Evolutionary conservation across 1,140 invertebrate genomes (phyloP).

Genomic region (Microvelia longipes): DNA sequence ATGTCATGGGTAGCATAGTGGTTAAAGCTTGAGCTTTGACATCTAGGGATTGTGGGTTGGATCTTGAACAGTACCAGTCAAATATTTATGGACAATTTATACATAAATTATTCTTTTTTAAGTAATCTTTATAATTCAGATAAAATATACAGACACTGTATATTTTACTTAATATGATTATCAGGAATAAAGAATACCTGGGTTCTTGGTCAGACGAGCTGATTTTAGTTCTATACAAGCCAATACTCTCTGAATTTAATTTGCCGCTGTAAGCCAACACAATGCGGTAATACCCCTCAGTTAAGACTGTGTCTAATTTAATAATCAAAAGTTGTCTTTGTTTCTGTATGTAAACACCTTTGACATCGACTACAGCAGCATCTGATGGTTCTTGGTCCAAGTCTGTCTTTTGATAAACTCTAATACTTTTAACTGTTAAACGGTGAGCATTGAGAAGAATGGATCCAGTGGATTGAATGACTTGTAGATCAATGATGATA

Average conservation of each 20-base stretch:
- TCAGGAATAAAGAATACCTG: too few relatives aligned
- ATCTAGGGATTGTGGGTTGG: too few relatives aligned
- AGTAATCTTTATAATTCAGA: too few relatives aligned
- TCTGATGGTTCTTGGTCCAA: background rate
- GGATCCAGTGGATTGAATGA: background rate
- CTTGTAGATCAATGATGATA: conserved; percentile 4
- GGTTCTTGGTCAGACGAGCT: too few relatives aligned
- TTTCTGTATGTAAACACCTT: background rate
- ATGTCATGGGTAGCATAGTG: too few relatives aligned
- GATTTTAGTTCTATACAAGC: background rate
- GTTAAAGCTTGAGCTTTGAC: too few relatives aligned
- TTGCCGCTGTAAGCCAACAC: background rate
- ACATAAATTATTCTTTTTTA: too few relatives aligned
- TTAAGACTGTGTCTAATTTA: background rate
- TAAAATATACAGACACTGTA: too few relatives aligned
- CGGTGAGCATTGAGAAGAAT: conserved; percentile 1
- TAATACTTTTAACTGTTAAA: background rate
- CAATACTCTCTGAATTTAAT: background rate
- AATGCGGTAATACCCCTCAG: background rate
- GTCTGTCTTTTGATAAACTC: background rate
- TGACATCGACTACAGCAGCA: background rate
- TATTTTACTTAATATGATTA: too few relatives aligned
- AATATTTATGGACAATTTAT: too few relatives aligned
- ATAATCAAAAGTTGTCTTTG: background rate
- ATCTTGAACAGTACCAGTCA: too few relatives aligned